Base-by-base conservation (phyloP, 1,140 invertebrate species). In the Sinella curviseta region DNA sequence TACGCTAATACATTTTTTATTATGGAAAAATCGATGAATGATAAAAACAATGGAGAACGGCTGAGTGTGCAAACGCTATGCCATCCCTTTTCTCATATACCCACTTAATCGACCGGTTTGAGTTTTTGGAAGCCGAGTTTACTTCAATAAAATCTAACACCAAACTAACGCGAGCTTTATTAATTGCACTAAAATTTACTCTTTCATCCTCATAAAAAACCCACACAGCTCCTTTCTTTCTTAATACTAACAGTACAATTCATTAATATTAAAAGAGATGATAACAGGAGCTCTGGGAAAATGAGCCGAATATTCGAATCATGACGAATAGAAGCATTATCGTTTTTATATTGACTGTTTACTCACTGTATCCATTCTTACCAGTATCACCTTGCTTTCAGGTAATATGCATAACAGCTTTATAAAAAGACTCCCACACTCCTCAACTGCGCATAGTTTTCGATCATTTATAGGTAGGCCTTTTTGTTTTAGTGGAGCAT, bases 121-220 rank as follows among this genome's bases (percentile, higher is more conserved):
- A 17, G 35, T 14, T 39, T n/a, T 54, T 33, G 33, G 31, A 75
- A 30, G 17, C 39, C 39, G n/a, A 35, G n/a, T 28, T 75, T 12
- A 35, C 31, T 35, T 48, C 39, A 48, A 48, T 12, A 48, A 48
- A 48, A 8, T 48, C 20, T 8, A 48, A 48, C 39, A 20, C 39
- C 8, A 48, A n/a, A n/a, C n/a, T 20, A 48, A 48, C 39, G 24
- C 24, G 57, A n/a, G 57, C 12, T 54, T 54, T 24, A 39, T 54
- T 76, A 76, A 33, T 54, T 76, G 75, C 30, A 76, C n/a, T 55
- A 57, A 76, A 76, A 54, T 36, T 39, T 30, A 39, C 24, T 75
- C 74, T 35, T 75, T 33, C 74, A 75, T 75, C 39, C 24, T 26
- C 8, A 30, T 12, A 48, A 48, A 48, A 48, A 48, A 20, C 39